These are phyloP conservation scores for Macrotrachela quadricornifera DNA, from an alignment of 1,140 invertebrate genomes.

Conservation along the genomic window DNA sequence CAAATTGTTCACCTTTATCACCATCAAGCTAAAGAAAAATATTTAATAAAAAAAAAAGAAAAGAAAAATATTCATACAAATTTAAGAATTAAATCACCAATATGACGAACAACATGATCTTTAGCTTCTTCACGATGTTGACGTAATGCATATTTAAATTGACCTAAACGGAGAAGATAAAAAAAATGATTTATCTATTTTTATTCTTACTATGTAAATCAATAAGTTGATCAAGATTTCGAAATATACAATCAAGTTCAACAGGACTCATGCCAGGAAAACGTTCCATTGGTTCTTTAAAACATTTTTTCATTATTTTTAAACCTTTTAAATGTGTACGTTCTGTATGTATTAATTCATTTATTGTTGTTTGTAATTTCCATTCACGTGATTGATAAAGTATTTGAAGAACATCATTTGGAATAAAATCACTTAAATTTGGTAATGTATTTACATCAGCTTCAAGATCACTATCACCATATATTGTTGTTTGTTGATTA, in stretches of 20 bases:
- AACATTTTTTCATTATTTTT: conserved; percentile 8
- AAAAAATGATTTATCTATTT: neutral
- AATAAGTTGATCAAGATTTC: conserved; percentile 3
- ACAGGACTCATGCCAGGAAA: neutral
- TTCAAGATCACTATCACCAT: too few species aligned
- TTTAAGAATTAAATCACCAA: neutral
- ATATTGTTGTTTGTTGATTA: too few species aligned
- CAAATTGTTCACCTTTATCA: conserved; percentile 2
- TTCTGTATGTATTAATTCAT: conserved; percentile 8
- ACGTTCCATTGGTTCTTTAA: neutral
- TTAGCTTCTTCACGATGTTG: neutral
- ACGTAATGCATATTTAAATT: conserved; percentile 5
- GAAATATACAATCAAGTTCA: conserved; percentile 6
- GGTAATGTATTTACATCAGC: too few species aligned
- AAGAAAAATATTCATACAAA: too few species aligned
- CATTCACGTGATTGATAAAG: too few species aligned
- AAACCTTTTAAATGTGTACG: conserved; percentile 7
- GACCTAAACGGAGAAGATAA: neutral
- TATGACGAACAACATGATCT: neutral
- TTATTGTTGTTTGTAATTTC: conserved; percentile 7
- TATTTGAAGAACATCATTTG: too few species aligned
- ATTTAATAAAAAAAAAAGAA: neutral
- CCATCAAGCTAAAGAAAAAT: conserved; percentile 5
- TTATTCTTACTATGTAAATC: conserved; percentile 4
- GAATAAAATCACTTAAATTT: too few species aligned